Evolutionary conservation across 2,888 invertebrate genomes (phyloP).

Genomic region (Amphipyra tragopoginis): DNA sequence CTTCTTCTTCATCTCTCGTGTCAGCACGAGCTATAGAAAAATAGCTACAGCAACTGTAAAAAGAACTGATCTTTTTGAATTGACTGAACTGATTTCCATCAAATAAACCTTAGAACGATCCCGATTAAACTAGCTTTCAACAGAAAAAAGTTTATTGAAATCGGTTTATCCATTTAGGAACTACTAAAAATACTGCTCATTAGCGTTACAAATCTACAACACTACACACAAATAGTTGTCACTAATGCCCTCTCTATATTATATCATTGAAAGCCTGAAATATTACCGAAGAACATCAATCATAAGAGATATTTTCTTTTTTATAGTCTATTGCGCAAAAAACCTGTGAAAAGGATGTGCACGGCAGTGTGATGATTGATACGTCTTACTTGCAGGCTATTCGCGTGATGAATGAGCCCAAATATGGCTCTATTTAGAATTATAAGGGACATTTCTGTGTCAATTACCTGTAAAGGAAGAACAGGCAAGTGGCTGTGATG

Average conservation of each 20-base stretch:
- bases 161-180: too few relatives aligned
- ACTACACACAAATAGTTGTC: constrained; percentile 22
- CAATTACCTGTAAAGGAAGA: constrained; percentile 41
- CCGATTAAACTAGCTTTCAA: too few relatives aligned
- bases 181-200: constrained; percentile 5
- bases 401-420: constrained; percentile 56
- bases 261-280: constrained; percentile 30
- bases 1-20: too few relatives aligned
- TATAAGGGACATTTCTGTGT: constrained; percentile 46
- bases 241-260: constrained; percentile 35
- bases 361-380: constrained; percentile 66
- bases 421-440: constrained; percentile 52
- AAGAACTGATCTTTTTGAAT: too few relatives aligned
- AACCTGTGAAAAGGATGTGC: constrained; percentile 62
- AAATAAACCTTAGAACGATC: too few relatives aligned
- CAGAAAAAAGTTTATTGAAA: too few relatives aligned
- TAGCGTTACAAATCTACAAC: constrained; percentile 5
- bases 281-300: constrained; percentile 67
- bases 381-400: constrained; percentile 49
- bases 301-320: constrained; percentile 61
- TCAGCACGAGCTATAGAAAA: too few relatives aligned
- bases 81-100: too few relatives aligned
- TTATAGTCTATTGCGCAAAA: constrained; percentile 62
- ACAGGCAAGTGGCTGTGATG: constrained; percentile 30
- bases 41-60: too few relatives aligned